Evolutionary conservation across 1,140 invertebrate species (phyloP).

Genomic region (Drosophila trapezifrons): DNA sequence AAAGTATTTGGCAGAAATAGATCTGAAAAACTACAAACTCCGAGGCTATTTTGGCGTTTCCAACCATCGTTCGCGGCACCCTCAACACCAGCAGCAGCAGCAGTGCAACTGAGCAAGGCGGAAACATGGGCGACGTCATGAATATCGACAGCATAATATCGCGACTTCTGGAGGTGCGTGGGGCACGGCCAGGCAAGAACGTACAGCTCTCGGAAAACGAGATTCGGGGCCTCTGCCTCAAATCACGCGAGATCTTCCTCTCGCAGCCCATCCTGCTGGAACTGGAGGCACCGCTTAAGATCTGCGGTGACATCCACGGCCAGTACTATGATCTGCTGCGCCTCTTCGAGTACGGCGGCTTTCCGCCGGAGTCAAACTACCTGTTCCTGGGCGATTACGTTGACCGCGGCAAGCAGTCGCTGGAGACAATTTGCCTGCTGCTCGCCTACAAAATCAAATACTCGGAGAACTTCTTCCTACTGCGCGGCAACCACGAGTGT

Average conservation of each 20-base stretch:
- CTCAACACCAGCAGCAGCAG: constrained; percentile 51
- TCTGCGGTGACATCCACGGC: constrained; percentile 99
- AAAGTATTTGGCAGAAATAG: constrained; percentile 69
- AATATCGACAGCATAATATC: constrained; percentile 84
- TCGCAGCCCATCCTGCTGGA: constrained; percentile 99
- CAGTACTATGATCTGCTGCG: constrained; percentile 99
- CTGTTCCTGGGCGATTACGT: constrained; percentile 97
- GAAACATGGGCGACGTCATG: constrained; percentile 82
- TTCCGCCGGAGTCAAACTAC: constrained; percentile 99
- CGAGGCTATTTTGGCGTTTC: constrained; percentile 46
- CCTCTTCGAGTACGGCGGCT: constrained; percentile 99
- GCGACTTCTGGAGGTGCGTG: constrained; percentile 82
- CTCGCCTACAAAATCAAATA: constrained; percentile 98
- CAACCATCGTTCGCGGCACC: constrained; percentile 59
- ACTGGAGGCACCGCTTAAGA: constrained; percentile 99
- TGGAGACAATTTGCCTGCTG: constrained; percentile 96
- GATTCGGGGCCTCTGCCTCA: constrained; percentile 97
- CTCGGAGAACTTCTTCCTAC: constrained; percentile 94
- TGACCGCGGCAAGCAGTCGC: constrained; percentile 93
- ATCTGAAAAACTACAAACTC: constrained; percentile 59
- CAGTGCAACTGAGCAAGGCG: constrained; percentile 49
- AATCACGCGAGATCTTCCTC: constrained; percentile 99
- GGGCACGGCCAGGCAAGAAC: constrained; percentile 90
- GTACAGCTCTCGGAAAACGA: constrained; percentile 98
- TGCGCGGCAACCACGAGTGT: constrained; percentile 94